These are phyloP conservation scores for Bombus difficillimus DNA, from an alignment of 1,140 invertebrate species.

Conservation along the genomic window DNA sequence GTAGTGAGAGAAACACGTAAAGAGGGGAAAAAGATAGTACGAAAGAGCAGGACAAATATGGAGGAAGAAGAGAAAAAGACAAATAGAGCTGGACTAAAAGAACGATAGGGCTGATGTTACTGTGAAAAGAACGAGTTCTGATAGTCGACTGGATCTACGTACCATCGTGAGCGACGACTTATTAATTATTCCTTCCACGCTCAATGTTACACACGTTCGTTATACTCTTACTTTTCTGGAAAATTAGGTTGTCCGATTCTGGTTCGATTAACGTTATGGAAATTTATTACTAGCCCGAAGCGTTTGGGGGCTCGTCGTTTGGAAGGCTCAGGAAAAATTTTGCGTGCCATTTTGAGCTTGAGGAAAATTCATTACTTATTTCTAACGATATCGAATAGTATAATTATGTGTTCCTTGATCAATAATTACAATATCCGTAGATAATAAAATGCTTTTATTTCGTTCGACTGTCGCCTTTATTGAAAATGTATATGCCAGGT, in stretches of 20 bases:
- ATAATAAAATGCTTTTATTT: no score
- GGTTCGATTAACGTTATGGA: constrained; percentile 32
- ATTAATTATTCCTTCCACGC: constrained; percentile 63
- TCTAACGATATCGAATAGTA: not conserved
- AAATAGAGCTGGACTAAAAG: not conserved
- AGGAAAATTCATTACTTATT: constrained; percentile 20
- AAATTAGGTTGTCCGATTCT: constrained; percentile 45
- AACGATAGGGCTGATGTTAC: constrained; percentile 21
- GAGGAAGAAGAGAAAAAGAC: constrained; percentile 13
- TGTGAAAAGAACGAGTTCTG: constrained; percentile 59
- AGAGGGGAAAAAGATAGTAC: constrained; percentile 42
- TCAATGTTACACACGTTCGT: constrained; percentile 46
- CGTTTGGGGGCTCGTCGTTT: not conserved
- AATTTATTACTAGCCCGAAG: constrained; percentile 3
- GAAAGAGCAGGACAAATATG: constrained; percentile 58
- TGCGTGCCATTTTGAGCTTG: constrained; percentile 7
- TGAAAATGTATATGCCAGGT: not conserved
- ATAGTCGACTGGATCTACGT: constrained; percentile 54
- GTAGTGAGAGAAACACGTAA: constrained; percentile 38
- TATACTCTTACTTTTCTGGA: constrained; percentile 5
- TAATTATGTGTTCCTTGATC: no score
- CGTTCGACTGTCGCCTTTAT: not conserved
- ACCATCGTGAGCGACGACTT: constrained; percentile 38
- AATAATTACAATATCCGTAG: no score
- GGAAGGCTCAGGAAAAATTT: no score